These are phyloP conservation scores for Pandion haliaetus DNA, from an alignment of 2,113 vertebrate genomes.

Conservation along the genomic window DNA sequence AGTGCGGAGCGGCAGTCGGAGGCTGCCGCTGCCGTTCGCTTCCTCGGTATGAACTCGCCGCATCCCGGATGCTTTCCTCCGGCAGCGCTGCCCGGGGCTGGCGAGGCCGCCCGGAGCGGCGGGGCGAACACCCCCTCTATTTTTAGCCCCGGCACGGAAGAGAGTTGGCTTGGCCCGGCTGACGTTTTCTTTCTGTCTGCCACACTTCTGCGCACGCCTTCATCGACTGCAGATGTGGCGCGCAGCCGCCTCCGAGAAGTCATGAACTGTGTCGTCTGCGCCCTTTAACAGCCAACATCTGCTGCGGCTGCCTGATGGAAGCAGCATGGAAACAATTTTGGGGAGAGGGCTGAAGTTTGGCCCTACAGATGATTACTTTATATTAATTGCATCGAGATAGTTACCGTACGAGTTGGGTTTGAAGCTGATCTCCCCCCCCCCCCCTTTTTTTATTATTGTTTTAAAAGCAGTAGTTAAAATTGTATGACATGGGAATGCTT, in stretches of 20 bases:
- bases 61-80: slow-evolving; percentile 60
- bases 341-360: slow-evolving; percentile 25
- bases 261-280: slow-evolving; percentile 84
- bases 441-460: background rate
- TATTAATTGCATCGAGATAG: slow-evolving; percentile 69
- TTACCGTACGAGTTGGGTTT: background rate
- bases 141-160: slow-evolving; percentile 74
- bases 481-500: slow-evolving; percentile 53
- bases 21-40: slow-evolving; percentile 64
- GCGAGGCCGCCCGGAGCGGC: slow-evolving; percentile 40
- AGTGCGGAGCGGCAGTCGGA: slow-evolving; percentile 65
- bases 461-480: slow-evolving; percentile 66
- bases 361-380: slow-evolving; percentile 50
- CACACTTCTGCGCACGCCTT: slow-evolving; percentile 73
- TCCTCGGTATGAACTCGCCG: slow-evolving; percentile 53
- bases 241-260: slow-evolving; percentile 77
- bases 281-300: slow-evolving; percentile 85
- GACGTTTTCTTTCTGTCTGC: slow-evolving; percentile 66
- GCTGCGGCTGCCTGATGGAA: slow-evolving; percentile 76
- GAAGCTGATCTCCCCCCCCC: background rate
- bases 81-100: slow-evolving; percentile 50
- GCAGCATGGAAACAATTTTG: slow-evolving; percentile 66
- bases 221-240: slow-evolving; percentile 82
- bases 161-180: slow-evolving; percentile 65
- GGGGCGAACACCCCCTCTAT: slow-evolving; percentile 61